These are phyloP conservation scores for Myodes glareolus DNA, from an alignment of 2,113 vertebrate species.

Conservation along the genomic window DNA sequence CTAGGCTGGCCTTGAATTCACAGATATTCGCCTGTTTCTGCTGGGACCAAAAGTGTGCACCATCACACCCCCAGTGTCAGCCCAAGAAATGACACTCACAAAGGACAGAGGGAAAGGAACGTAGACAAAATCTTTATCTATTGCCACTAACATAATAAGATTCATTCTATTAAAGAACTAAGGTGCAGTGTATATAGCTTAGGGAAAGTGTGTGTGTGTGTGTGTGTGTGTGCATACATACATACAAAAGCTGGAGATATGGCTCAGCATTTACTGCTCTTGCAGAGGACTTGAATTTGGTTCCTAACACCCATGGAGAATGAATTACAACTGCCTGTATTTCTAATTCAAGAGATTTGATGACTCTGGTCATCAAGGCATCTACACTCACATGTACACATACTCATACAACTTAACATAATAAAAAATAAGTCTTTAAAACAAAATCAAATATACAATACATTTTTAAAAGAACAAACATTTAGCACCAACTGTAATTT, in stretches of 20 bases:
- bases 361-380: not conserved
- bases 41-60: not conserved
- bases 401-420: not conserved
- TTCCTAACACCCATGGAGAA: not conserved
- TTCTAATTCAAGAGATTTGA: not conserved
- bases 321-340: not conserved
- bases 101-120: not conserved
- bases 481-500: not conserved
- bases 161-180: not conserved
- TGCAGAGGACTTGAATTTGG: not conserved
- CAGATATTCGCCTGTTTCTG: not conserved
- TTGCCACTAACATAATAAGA: not conserved
- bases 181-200: not conserved
- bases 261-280: not conserved
- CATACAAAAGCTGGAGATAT: not conserved
- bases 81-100: not conserved
- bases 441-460: not conserved
- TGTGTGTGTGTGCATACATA: fast-evolving
- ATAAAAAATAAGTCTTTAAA: not conserved
- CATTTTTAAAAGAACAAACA: not conserved
- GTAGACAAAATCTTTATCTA: not conserved
- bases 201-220: no score
- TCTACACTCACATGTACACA: not conserved
- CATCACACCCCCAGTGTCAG: not conserved
- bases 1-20: not conserved